Evolutionary conservation across 2,797 vertebrate species (phyloP), one percentile per base, ranked within the genome.

Genomic region (Falco novaeseelandiae): DNA sequence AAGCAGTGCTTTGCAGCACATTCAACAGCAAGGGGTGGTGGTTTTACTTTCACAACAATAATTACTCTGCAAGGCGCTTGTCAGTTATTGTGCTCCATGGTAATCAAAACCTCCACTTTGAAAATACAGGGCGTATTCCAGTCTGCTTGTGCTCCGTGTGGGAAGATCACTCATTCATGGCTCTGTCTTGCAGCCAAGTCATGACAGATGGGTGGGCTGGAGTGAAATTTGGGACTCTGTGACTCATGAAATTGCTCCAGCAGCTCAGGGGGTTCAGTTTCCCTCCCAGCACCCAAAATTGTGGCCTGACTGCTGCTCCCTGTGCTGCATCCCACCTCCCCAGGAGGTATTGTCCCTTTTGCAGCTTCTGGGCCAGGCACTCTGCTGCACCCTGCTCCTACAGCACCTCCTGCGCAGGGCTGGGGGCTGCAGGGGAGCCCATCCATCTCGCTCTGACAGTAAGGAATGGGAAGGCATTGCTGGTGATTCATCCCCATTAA

Each of bases 51-150:
- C 94, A 93, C 76, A 90, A 69, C 91, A 88, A 57, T 88, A 89
- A 95, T 95, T 90, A 86, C 85, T 90, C 58, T 55, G 40, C 87
- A 22, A 83, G 85, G 77, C 38, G 2, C 80, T 61, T 95, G 93
- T 95, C 96, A 94, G 61, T 78, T 78, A 86, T n/a, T 48, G 80
- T 67, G 73, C 94, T 84, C 83, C 0, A 1, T 17, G 76, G 93
- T 96, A 94, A 97, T 94, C 91, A 83, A 96, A 96, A 95, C 95
- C 95, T 95, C 77, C 87, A 91, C 91, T 96, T 94, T 69, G 91
- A 77, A 74, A 91, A 74, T 30, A 25, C 61, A 8, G 93, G 87
- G 94, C 11, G 58, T 76, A 18, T 95, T 88, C 85, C 81, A 12
- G 51, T 93, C 89, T 89, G 89, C 52, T 90, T 6, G 79, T 65